phyloP scores from a whole-genome alignment of 2,113 vertebrate species.

The Toxotes jaculatrix region DNA sequence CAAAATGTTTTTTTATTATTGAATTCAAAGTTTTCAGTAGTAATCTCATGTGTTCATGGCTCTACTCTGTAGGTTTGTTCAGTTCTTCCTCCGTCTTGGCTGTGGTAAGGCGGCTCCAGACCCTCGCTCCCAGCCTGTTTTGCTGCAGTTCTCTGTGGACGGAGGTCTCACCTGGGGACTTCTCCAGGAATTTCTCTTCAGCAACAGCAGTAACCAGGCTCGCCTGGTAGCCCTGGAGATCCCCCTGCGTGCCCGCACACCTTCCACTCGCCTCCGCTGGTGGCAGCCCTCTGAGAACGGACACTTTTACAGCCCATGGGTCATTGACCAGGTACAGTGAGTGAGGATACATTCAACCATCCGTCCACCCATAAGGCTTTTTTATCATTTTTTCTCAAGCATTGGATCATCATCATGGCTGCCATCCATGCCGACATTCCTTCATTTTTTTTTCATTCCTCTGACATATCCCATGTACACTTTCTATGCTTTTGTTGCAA shows the following conservation, averaged over 20 bases:
- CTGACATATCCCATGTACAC: neutral
- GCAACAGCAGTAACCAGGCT: conserved; percentile 95
- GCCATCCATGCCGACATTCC: neutral
- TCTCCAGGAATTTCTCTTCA: conserved; percentile 97
- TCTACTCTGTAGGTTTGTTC: conserved; percentile 89
- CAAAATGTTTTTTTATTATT: neutral
- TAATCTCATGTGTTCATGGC: neutral
- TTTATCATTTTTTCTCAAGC: neutral
- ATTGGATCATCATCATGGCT: neutral
- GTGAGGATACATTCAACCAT: neutral
- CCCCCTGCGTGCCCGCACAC: conserved; percentile 90
- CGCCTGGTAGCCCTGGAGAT: conserved; percentile 95
- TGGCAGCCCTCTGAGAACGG: conserved; percentile 97
- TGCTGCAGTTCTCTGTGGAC: conserved; percentile 94
- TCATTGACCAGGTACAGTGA: conserved; percentile 87
- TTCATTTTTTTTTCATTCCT: neutral
- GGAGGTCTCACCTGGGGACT: conserved; percentile 94
- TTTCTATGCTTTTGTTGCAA: neutral
- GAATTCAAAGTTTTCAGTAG: neutral
- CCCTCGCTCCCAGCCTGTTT: conserved; percentile 94
- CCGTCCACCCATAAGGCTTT: neutral
- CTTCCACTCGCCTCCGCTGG: conserved; percentile 93
- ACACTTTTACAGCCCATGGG: conserved; percentile 98
- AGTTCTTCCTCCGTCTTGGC: conserved; percentile 97
- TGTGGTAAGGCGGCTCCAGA: conserved; percentile 96